phyloP scores from a whole-genome alignment of 2,888 invertebrate species.

The Ennomos quercinarius region DNA sequence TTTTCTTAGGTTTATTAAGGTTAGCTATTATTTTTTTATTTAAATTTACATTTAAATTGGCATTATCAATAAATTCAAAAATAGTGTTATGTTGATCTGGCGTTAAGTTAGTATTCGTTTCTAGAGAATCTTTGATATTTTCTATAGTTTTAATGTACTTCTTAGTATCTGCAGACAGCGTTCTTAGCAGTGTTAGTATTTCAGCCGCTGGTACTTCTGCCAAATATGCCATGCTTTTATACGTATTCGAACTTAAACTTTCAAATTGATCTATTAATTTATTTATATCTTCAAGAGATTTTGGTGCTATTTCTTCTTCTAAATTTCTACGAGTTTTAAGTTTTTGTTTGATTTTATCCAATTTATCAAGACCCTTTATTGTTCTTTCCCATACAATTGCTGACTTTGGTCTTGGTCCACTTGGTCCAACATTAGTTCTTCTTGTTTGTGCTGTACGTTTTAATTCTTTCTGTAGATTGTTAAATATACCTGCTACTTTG shows the following conservation, averaged over 20 bases:
- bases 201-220: constrained; percentile 56
- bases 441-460: constrained; percentile 45
- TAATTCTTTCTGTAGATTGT: constrained; percentile 58
- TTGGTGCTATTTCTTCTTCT: constrained; percentile 34
- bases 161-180: constrained; percentile 56
- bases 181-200: constrained; percentile 61
- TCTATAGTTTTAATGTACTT: constrained; percentile 53
- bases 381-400: constrained; percentile 70
- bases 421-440: constrained; percentile 46
- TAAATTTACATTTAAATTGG: constrained; percentile 53
- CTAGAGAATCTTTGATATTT: constrained; percentile 50
- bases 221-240: constrained; percentile 57
- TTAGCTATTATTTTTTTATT: constrained; percentile 53
- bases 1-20: constrained; percentile 40
- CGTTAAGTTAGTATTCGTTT: constrained; percentile 42
- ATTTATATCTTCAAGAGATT: constrained; percentile 58
- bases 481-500: constrained; percentile 60
- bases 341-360: constrained; percentile 31
- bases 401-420: constrained; percentile 57
- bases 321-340: constrained; percentile 52
- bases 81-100: constrained; percentile 48
- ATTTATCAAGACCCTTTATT: constrained; percentile 57
- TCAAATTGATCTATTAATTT: constrained; percentile 55
- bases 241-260: constrained; percentile 51
- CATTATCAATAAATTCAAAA: constrained; percentile 58